A percentile compares a stretch with the other conserved stretches of the same genome.
These are phyloP conservation scores for pig (Sus scrofa) DNA, from an alignment of 2,113 vertebrate species.

Conservation along the genomic window T2T-Sscrofa CM000824.6:30952501-30953000, in stretches of 20 bases:
- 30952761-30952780: neutral
- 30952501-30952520: neutral
- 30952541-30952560: no score
- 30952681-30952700: neutral
- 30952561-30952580: no score
- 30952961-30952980: neutral
- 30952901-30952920: neutral
- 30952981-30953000: slow-evolving; percentile 26
- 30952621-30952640: no score
- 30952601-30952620: no score
- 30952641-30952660: no score
- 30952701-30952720: neutral
- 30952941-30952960: neutral
- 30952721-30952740: neutral
- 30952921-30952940: neutral
- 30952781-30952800: neutral
- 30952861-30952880: neutral
- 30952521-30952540: no score
- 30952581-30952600: no score
- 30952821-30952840: neutral
- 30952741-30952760: neutral
- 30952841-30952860: slow-evolving; percentile 9
- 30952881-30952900: neutral
- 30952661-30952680: neutral
- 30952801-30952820: neutral